Evolutionary conservation across 2,113 vertebrate species (phyloP), one percentile per base, ranked within the genome.

Genomic region (Tragelaphus imberbis): DNA sequence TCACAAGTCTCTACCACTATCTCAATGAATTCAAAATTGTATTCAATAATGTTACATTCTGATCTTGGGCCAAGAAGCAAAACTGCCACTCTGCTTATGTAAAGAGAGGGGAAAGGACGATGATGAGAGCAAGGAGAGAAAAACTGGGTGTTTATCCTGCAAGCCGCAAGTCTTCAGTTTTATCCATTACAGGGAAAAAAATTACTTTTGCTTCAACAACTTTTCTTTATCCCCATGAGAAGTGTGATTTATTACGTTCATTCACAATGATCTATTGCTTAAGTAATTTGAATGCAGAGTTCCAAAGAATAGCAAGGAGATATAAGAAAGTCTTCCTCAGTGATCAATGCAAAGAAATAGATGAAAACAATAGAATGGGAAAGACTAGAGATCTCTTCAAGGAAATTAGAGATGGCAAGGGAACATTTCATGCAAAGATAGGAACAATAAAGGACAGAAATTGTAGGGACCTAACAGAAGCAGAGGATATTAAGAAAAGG

Each of bases 181-280:
- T 77, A 61, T 47, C 44, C 28, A 51, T 16, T 19, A n/a, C 81
- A 68, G 93, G 91, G 88, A 56, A 33, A 80, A 25, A 10, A 12
- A 58, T 33, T 84, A 56, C 87, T 90, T 96, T 47, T 93, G 30
- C 94, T 82, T 93, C 80, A 75, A n/a, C 28, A 27, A 30, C n/a
- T 96, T 94, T 88, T 92, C 88, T 82, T 90, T 84, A 88, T 25
- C 75, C 40, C 47, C 27, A 3, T 68, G 55, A 96, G 68, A 96
- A 51, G 40, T 71, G 30, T 55, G 56, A 75, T 92, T 92, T 53
- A 94, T 87, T 87, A 40, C 44, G 12, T 65, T 36, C 79, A 91
- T 56, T 40, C 12, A 75, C 65, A 94, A 30, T n/a, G 77, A 77
- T 33, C 79, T 56, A 55, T 30, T 81, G 87, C 63, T 95, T 80